These are phyloP conservation scores for Lasioglossum pauxillum DNA, from an alignment of 2,888 invertebrate genomes.

Conservation along the genomic window DNA sequence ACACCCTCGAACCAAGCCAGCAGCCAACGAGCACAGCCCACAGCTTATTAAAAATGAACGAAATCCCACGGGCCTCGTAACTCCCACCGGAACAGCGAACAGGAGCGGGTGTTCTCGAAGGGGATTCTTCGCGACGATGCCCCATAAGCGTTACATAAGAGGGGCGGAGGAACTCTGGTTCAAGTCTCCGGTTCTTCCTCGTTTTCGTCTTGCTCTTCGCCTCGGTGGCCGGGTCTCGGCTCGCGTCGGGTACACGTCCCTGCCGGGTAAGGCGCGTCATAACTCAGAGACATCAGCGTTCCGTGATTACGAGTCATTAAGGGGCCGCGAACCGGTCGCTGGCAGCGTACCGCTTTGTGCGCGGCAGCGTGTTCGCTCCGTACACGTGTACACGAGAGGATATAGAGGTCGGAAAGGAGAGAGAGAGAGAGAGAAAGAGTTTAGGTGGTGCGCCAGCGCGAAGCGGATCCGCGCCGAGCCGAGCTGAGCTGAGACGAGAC, in stretches of 20 bases:
- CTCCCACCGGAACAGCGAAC: slow-evolving; percentile 52
- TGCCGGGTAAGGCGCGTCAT: slow-evolving; percentile 70
- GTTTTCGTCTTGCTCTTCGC: slow-evolving; percentile 10
- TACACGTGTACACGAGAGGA: slow-evolving; percentile 42
- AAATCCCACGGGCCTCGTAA: slow-evolving; percentile 59
- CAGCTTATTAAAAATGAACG: neutral
- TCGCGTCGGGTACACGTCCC: slow-evolving; percentile 29
- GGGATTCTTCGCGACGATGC: slow-evolving; percentile 47
- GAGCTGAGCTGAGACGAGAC: slow-evolving; percentile 40
- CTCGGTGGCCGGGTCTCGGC: slow-evolving; percentile 15
- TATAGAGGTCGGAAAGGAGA: neutral
- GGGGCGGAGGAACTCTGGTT: slow-evolving; percentile 17
- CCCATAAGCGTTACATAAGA: slow-evolving; percentile 65
- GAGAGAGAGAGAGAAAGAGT: neutral
- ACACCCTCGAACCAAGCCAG: neutral
- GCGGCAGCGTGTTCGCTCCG: slow-evolving; percentile 43
- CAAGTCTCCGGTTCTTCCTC: slow-evolving; percentile 25
- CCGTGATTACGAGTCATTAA: slow-evolving; percentile 80
- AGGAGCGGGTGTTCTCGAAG: slow-evolving; percentile 44
- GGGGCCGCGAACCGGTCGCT: slow-evolving; percentile 78
- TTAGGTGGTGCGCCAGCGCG: slow-evolving; percentile 4
- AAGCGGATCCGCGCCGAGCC: neutral
- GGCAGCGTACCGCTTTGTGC: slow-evolving; percentile 71
- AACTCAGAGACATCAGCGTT: slow-evolving; percentile 78
- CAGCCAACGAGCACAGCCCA: no score